Base-by-base conservation (phyloP, 2,113 vertebrate genomes). In the Microcebus murinus region DNA sequence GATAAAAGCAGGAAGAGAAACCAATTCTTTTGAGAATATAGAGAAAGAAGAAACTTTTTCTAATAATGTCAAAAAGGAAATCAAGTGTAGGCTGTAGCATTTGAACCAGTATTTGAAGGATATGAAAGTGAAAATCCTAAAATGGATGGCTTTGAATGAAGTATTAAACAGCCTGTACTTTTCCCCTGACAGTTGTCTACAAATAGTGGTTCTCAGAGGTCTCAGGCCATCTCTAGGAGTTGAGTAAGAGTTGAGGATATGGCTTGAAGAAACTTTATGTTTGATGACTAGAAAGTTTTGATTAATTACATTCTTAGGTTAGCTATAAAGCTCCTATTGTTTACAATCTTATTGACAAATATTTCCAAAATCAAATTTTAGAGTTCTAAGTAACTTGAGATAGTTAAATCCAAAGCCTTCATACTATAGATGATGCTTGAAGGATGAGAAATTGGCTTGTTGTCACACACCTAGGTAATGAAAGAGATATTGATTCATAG, bases 311-410 rank as follows among this genome's bases (percentile, higher is more conserved):
- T 95, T 91, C 21, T 76, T 50, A 71, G 3, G 21, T 90, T 65
- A 93, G 48, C 1, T 90, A 39, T 87, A 71, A 82, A 92, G 11
- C 23, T 65, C 13, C 1, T 86, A 8, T 34, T 84, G 9, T 34
- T 92, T 94, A 87, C 0, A 81, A 39, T 71, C 27, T 55, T 90
- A 82, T 36, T 94, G 61, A 29, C 4, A 71, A 76, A 9, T 20
- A 94, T 70, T 70, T 91, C 21, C 63, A 81, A 80, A 89, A 45
- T 81, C 74, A 84, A 81, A 76, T 36, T 63, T 76, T 81, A 74
- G 2, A 71, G 13, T 39, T 77, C 23, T 95, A 65, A 65, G 12
- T 92, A 20, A 74, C n/a, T 70, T 97, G 42, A 88, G 63, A 80
- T 94, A 94, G 70, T 74, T 67, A 86, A 68, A 12, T 61, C 25